Evolutionary conservation across 2,113 vertebrate species (phyloP).

Genomic region (Zosterops borbonicus): DNA sequence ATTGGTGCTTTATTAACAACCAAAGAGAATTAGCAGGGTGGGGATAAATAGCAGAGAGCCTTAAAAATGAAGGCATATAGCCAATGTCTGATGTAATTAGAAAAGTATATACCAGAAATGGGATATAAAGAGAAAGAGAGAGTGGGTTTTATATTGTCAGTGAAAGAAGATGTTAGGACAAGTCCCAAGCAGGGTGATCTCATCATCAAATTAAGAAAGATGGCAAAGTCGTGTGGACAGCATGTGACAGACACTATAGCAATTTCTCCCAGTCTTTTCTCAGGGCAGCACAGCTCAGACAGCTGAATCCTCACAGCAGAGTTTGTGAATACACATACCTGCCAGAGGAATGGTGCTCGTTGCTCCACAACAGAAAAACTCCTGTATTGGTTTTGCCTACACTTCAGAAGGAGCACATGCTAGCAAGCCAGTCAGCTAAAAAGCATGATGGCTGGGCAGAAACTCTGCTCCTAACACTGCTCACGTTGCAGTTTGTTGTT

Average conservation of each 20-base stretch:
- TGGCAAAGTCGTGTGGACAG: not conserved
- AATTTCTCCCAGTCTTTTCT: not conserved
- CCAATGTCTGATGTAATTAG: not conserved
- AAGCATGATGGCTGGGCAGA: not conserved
- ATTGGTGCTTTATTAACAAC: not conserved
- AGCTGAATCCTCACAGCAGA: not conserved
- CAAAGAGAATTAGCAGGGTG: not conserved
- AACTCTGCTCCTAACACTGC: not conserved
- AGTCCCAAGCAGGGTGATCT: not conserved
- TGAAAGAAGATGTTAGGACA: not conserved
- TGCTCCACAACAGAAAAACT: not conserved
- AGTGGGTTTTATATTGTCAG: not conserved
- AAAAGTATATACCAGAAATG: not conserved
- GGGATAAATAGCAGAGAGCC: not conserved
- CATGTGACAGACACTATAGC: not conserved
- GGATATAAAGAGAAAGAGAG: not conserved
- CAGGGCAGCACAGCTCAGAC: not conserved
- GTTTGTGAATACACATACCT: rapidly evolving
- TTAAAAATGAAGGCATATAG: not conserved
- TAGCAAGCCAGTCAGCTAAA: not conserved
- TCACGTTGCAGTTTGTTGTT: not conserved
- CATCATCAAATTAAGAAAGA: not conserved
- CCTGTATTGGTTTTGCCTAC: not conserved
- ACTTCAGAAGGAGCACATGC: not conserved
- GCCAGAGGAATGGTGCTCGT: not conserved